Conservation (phyloP, 2,888 invertebrate genomes). For the Hecatera dysodea region DNA sequence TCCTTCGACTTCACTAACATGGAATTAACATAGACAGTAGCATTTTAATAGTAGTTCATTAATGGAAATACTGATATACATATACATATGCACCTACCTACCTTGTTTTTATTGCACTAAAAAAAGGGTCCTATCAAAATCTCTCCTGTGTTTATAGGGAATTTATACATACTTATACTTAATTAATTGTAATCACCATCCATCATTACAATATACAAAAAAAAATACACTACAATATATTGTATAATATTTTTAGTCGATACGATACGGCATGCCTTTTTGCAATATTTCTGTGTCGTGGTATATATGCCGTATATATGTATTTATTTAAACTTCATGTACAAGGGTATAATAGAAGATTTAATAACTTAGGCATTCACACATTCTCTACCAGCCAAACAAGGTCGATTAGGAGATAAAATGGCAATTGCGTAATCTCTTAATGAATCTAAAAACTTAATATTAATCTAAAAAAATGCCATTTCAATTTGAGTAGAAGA, state of each 20-base stretch:
- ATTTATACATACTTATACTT: background rate
- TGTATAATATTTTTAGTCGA: background rate
- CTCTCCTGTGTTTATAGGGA: background rate
- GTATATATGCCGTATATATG: too few relatives aligned
- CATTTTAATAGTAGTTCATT: constrained; percentile 3
- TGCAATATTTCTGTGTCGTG: too few relatives aligned
- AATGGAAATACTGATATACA: background rate
- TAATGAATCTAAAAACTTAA: background rate
- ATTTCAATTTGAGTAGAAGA: background rate
- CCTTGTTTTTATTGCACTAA: background rate
- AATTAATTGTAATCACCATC: background rate
- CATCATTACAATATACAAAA: background rate
- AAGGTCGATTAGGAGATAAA: too few relatives aligned
- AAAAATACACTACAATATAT: too few relatives aligned
- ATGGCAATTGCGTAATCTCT: too few relatives aligned
- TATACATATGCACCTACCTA: background rate
- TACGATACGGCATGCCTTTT: background rate
- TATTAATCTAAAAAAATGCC: background rate
- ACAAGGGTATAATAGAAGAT: too few relatives aligned
- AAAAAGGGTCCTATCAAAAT: constrained; percentile 2
- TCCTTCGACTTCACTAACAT: constrained; percentile 39
- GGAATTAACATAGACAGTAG: constrained; percentile 38
- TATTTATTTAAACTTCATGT: too few relatives aligned
- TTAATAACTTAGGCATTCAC: too few relatives aligned
- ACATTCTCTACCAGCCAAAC: too few relatives aligned